A percentile compares a stretch with the other conserved stretches of the same genome.
Conservation (phyloP, 2,888 invertebrate species). For the Stenolophus ochropezus region DNA sequence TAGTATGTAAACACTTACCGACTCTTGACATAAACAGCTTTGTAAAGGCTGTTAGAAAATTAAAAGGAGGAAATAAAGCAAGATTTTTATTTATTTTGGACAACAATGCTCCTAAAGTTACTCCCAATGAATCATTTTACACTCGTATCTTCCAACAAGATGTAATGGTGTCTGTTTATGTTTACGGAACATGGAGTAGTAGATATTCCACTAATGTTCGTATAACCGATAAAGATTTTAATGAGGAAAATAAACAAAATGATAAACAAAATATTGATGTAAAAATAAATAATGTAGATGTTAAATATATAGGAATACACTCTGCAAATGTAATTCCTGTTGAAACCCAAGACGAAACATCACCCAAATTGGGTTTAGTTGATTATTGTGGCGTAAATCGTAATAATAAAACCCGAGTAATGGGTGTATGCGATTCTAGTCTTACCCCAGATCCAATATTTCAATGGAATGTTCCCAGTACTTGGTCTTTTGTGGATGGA, state of each 20-base stretch:
- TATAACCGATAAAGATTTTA: neutral
- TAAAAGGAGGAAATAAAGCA: constrained; percentile 43
- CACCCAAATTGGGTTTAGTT: constrained; percentile 74
- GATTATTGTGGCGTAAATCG: constrained; percentile 23
- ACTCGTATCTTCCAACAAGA: constrained; percentile 81
- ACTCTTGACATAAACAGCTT: constrained; percentile 47
- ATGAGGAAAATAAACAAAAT: neutral
- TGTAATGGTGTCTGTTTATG: constrained; percentile 85
- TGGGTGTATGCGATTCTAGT: constrained; percentile 6
- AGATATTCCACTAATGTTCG: constrained; percentile 17
- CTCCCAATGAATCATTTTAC: constrained; percentile 79
- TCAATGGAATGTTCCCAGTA: constrained; percentile 82
- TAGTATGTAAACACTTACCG: constrained; percentile 52
- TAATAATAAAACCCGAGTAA: neutral
- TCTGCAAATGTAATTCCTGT: neutral
- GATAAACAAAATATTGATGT: neutral
- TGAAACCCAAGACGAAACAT: neutral
- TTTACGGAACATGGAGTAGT: constrained; percentile 72
- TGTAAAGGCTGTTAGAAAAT: constrained; percentile 51
- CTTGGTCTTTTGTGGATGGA: constrained; percentile 84
- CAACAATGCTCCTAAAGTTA: constrained; percentile 78
- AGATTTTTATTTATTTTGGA: constrained; percentile 78
- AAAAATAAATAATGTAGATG: neutral
- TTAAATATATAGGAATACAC: neutral
- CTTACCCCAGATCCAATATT: constrained; percentile 70